Evolutionary conservation across 2,888 invertebrate genomes (phyloP).

Genomic region (Leucoma salicis): DNA sequence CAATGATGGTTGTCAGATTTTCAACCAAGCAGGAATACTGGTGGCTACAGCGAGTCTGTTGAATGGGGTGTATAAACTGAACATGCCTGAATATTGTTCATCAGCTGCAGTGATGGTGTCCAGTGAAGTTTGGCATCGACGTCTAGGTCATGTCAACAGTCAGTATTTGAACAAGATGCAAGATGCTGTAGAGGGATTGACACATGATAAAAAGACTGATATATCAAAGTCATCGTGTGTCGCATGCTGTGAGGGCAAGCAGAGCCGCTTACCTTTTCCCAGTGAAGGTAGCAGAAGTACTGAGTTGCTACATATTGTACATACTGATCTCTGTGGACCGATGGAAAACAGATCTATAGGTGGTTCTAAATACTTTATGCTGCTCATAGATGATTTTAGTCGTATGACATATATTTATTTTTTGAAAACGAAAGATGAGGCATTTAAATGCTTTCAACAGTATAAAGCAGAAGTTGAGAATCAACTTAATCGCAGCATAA

Average conservation of each 20-base stretch:
- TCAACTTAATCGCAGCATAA: not conserved
- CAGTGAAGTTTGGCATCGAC: not conserved
- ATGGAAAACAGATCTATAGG: constrained; percentile 3
- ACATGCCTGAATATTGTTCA: not conserved
- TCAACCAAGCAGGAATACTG: not conserved
- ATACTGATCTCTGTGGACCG: constrained; percentile 4
- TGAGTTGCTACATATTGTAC: constrained; percentile 1
- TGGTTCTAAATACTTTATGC: not conserved
- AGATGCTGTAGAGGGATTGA: constrained; percentile 8
- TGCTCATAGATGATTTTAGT: not conserved
- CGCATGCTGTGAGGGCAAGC: constrained; percentile 3
- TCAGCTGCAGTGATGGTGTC: not conserved
- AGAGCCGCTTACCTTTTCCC: constrained; percentile 2
- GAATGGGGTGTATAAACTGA: constrained; percentile 3
- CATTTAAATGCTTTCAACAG: constrained; percentile 3
- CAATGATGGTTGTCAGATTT: not conserved
- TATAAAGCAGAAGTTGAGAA: constrained; percentile 6
- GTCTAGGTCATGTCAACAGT: not conserved
- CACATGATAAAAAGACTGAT: not conserved
- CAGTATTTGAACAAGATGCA: constrained; percentile 7
- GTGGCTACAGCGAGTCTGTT: not conserved
- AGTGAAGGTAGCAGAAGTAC: not conserved
- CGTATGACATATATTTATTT: not conserved
- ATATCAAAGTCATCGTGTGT: constrained; percentile 5
- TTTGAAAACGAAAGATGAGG: constrained; percentile 4